Percentiles rank a stretch among this genome's conserved stretches.
Evolutionary conservation across 2,113 vertebrate genomes (phyloP).

Genomic region (Saguinus midas): DNA sequence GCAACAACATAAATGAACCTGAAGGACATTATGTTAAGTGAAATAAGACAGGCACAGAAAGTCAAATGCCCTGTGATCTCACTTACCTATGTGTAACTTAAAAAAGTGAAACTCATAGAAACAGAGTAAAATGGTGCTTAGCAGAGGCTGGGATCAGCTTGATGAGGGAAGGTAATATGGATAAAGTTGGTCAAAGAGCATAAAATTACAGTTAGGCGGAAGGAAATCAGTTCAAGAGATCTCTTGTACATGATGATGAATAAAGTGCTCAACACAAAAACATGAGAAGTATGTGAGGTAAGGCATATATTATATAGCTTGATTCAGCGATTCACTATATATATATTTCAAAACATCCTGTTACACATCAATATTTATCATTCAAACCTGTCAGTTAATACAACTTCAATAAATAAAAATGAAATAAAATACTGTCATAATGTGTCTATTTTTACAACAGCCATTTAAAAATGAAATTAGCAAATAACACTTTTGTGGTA

Average conservation of each 20-base stretch:
- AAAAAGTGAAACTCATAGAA: background rate
- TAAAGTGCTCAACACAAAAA: background rate
- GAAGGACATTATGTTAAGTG: background rate
- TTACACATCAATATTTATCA: background rate
- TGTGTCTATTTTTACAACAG: background rate
- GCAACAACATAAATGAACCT: background rate
- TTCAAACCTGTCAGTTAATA: background rate
- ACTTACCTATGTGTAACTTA: background rate
- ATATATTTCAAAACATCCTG: background rate
- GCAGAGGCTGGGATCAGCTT: background rate
- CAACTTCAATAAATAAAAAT: background rate
- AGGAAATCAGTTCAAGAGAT: background rate
- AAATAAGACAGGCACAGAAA: background rate
- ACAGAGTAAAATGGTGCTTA: background rate
- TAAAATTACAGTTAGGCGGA: background rate
- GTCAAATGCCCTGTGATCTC: background rate
- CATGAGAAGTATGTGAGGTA: background rate
- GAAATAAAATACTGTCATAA: background rate
- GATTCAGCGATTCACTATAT: background rate
- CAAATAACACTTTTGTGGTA: background rate
- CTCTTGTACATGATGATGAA: background rate
- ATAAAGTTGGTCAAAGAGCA: background rate
- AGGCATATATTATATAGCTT: background rate
- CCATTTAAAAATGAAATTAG: background rate
- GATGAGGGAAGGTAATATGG: background rate